Evolutionary conservation across 1,140 invertebrate species (phyloP).

Genomic region (Camponotus floridanus): DNA sequence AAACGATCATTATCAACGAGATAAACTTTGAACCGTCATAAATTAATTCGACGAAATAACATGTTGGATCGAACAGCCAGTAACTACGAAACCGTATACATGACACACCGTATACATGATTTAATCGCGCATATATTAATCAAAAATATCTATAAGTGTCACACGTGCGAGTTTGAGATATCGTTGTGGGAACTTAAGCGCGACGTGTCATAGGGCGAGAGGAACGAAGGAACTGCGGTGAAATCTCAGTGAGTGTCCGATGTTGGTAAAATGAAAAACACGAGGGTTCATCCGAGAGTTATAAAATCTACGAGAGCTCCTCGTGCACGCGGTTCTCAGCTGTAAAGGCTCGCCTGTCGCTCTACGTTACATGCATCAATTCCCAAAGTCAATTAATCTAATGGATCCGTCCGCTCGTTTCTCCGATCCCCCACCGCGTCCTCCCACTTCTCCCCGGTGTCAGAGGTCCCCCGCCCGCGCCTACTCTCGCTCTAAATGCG

Average conservation of each 20-base stretch:
- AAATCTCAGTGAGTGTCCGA: constrained; percentile 19
- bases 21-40: not conserved
- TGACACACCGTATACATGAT: not conserved
- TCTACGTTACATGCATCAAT: constrained; percentile 54
- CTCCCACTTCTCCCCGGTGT: constrained; percentile 2
- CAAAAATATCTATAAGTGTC: too few relatives aligned
- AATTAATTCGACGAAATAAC: constrained; percentile 7
- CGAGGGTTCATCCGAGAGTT: constrained; percentile 7
- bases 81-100: not conserved
- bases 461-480: not conserved
- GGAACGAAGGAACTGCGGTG: not conserved
- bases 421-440: constrained; percentile 22
- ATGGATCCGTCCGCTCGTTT: constrained; percentile 69
- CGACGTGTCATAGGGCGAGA: not conserved
- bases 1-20: not conserved
- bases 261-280: constrained; percentile 35
- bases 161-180: not conserved
- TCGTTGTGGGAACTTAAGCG: not conserved
- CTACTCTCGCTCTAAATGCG: constrained; percentile 42
- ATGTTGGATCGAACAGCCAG: not conserved
- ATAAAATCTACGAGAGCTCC: constrained; percentile 41
- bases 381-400: constrained; percentile 76
- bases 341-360: constrained; percentile 18
- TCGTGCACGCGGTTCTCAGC: not conserved
- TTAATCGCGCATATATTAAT: not conserved